Base-by-base conservation (phyloP, 2,797 vertebrate species). In the Chaetophractus vellerosus region DNA sequence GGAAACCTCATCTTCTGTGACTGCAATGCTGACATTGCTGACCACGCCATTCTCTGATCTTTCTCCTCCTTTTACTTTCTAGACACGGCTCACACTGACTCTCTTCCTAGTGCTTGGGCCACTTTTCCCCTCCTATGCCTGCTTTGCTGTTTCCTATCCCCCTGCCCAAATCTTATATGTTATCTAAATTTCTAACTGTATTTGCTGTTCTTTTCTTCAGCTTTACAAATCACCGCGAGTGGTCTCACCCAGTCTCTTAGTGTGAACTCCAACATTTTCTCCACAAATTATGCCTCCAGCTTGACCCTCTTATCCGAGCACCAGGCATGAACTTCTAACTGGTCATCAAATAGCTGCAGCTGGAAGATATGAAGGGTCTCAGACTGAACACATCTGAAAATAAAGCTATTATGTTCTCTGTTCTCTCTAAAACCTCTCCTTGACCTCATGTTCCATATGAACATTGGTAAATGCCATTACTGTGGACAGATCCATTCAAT, bases 221-320 rank as follows among this genome's bases (percentile, higher is more conserved):
- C 14, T 82, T 87, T 95, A 57, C 33, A 78, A 41, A 31, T 72
- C 21, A 31, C 31, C 31, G 14, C 8, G 66, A 74, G 16, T 75
- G 41, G 90, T 63, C 45, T 66, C 3, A 69, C 18, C 11, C 11
- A 59, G 15, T 93, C 45, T 76, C 36, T 95, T 50, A 31, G 23
- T 0, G 0, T 36, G 41, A 81, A 38, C 8, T 8, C 55, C 55
- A 55, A 55, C 31, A 21, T 88, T 82, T 95, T 82, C 26, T 59
- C 23, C 57, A n/a, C 4, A 55, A 23, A 23, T 74, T 92, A 36
- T 66, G 38, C 24, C 41, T 85, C 55, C 80, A 87, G 24, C 41
- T 71, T 82, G 52, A 91, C 71, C 45, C 38, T 94, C 41, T 91
- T 75, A 79, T 89, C 87, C 3, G 18, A 91, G 26, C 12, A n/a